Percentiles rank a stretch among this genome's conserved stretches.
phyloP scores from a whole-genome alignment of 1,140 invertebrate species.

The Anastatus disparis region DNA sequence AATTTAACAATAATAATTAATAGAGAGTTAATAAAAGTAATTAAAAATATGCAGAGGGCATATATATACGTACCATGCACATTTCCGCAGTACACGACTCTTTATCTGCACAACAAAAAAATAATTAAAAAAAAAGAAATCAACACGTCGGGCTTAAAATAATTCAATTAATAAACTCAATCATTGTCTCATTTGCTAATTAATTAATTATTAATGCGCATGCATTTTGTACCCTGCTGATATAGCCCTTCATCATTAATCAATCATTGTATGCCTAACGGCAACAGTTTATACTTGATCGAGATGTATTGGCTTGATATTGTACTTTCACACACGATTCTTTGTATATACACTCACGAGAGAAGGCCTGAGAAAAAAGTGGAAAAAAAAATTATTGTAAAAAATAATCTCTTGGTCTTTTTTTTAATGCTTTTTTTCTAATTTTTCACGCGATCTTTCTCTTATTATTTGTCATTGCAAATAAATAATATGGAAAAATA shows the following conservation, averaged over 20 bases:
- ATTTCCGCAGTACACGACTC: not conserved
- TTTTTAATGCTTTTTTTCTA: not conserved
- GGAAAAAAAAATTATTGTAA: conserved; percentile 44
- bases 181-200: conserved; percentile 58
- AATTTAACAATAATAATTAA: no score
- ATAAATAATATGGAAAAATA: not conserved
- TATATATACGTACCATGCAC: not conserved
- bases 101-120: conserved; percentile 19
- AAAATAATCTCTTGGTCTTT: not conserved
- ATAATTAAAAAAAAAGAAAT: no score
- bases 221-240: conserved; percentile 56
- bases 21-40: no score
- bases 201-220: conserved; percentile 69
- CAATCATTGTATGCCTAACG: conserved; percentile 22
- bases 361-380: conserved; percentile 57
- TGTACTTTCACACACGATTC: no score
- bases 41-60: no score
- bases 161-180: conserved; percentile 28
- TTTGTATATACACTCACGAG: conserved; percentile 11
- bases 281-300: no score
- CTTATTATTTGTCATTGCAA: not conserved
- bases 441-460: not conserved
- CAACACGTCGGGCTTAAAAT: not conserved
- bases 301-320: no score
- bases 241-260: conserved; percentile 56